These are phyloP conservation scores for Scaptomyza tumidula DNA, from an alignment of 2,888 invertebrate species.

Conservation along the genomic window DNA sequence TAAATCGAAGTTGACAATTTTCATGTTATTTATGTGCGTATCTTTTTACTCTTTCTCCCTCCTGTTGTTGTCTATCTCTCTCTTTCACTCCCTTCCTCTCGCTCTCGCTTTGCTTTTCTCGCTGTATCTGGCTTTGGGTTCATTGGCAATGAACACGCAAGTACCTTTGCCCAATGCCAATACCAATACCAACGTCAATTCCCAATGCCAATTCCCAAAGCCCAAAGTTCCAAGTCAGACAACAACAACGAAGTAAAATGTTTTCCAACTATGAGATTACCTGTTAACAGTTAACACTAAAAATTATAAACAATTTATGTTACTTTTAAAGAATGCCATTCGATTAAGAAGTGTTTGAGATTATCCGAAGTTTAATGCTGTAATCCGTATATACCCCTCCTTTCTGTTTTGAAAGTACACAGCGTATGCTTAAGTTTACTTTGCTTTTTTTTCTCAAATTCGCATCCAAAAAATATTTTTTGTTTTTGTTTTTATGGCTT, in stretches of 20 bases:
- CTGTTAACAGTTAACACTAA: not conserved
- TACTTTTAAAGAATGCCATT: too few relatives aligned
- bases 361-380: too few relatives aligned
- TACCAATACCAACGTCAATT: slow-evolving; percentile 16
- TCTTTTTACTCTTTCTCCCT: not conserved
- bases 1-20: slow-evolving; percentile 49
- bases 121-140: slow-evolving; percentile 61
- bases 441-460: slow-evolving; percentile 36
- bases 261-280: not conserved
- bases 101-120: not conserved
- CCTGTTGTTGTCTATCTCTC: not conserved
- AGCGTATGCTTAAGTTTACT: slow-evolving; percentile 33
- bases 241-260: slow-evolving; percentile 2
- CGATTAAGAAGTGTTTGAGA: too few relatives aligned
- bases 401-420: too few relatives aligned
- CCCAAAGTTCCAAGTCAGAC: slow-evolving; percentile 18
- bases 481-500: slow-evolving; percentile 60
- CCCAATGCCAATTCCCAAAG: slow-evolving; percentile 30
- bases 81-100: not conserved
- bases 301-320: too few relatives aligned
- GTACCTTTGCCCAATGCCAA: slow-evolving; percentile 33
- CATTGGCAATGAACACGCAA: slow-evolving; percentile 61
- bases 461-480: slow-evolving; percentile 43
- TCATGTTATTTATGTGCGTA: not conserved
- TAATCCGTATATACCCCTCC: not conserved